Base-by-base conservation (phyloP, 2,888 invertebrate species). In the Synergus itoensis region DNA sequence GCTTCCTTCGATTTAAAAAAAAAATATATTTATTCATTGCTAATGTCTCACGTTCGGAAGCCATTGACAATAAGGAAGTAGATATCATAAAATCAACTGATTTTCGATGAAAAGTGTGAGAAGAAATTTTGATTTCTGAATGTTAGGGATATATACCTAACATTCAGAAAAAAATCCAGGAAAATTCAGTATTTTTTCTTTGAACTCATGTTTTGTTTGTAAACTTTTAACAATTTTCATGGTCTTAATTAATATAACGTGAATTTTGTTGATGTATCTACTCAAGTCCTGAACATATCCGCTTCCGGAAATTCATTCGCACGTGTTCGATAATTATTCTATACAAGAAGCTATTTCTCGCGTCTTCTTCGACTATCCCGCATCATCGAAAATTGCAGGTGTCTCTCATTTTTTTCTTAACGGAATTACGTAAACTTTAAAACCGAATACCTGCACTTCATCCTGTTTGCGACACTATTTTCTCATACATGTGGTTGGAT, bases 261-360 rank as follows among this genome's bases (percentile, higher is more conserved):
- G 18, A 60, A 60, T 69, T 69, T 48, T 36, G 18, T 48, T 2
- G 18, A 48, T 21, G 69, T 69, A 67, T 48, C 16, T 21, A 73
- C 9, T 5, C 16, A 69, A 28, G 28, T 3, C 28, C 21, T 14
- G 28, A 14, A 36, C 45, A 36, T 48, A 73, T 73, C 28, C 53
- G 36, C 16, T 48, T 36, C 69, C 69, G 69, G 48, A 73, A 73
- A 73, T 53, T 48, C 21, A n/a, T 14, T 4, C 48, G 48, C 69
- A 73, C 69, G 69, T 73, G 69, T 73, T 45, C 11, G 36, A 73
- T 73, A 53, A 73, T 73, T 73, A 73, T 73, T 73, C 69, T 36
- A 73, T 28, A 53, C 48, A 53, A 53, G 69, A 48, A 53, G 14
- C 14, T 73, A 73, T 73, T 73, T 73, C 28, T 73, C 53, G 67